These are phyloP conservation scores for Halictus quadricinctus DNA, from an alignment of 2,888 invertebrate species.

Conservation along the genomic window DNA sequence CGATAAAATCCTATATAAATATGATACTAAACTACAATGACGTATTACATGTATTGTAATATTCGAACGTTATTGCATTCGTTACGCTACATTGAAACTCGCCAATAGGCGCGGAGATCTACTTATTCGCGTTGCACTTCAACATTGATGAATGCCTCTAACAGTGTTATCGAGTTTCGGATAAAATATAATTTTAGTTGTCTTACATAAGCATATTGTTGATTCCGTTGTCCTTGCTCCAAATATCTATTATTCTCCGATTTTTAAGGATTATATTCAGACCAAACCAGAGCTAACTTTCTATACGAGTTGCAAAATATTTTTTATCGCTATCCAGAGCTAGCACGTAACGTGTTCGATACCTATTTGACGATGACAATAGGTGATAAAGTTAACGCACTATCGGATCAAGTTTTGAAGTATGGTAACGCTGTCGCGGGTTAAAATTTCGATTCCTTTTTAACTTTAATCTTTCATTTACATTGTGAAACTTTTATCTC, in stretches of 20 bases:
- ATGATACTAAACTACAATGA: slow-evolving; percentile 34
- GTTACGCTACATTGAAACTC: slow-evolving; percentile 15
- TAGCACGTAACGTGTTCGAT: background rate
- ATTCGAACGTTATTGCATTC: slow-evolving; percentile 31
- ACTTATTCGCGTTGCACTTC: slow-evolving; percentile 41
- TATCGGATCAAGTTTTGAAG: background rate
- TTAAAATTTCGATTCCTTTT: background rate
- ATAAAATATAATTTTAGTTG: slow-evolving; percentile 49
- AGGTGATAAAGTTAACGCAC: background rate
- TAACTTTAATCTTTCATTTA: background rate
- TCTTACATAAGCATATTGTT: background rate
- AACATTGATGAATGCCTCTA: slow-evolving; percentile 28
- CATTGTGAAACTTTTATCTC: background rate
- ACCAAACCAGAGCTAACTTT: background rate
- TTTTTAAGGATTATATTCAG: background rate
- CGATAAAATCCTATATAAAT: slow-evolving; percentile 42
- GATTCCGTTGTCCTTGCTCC: slow-evolving; percentile 28
- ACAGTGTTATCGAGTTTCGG: slow-evolving; percentile 41
- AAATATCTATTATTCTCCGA: background rate
- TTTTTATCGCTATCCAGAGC: background rate
- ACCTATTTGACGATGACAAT: background rate
- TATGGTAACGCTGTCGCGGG: no score
- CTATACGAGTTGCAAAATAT: background rate
- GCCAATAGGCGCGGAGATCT: background rate
- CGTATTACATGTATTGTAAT: slow-evolving; percentile 30